These are phyloP conservation scores for Pegea sp. DNA, from an alignment of 23 tunicate genomes.

Conservation along the genomic window DNA sequence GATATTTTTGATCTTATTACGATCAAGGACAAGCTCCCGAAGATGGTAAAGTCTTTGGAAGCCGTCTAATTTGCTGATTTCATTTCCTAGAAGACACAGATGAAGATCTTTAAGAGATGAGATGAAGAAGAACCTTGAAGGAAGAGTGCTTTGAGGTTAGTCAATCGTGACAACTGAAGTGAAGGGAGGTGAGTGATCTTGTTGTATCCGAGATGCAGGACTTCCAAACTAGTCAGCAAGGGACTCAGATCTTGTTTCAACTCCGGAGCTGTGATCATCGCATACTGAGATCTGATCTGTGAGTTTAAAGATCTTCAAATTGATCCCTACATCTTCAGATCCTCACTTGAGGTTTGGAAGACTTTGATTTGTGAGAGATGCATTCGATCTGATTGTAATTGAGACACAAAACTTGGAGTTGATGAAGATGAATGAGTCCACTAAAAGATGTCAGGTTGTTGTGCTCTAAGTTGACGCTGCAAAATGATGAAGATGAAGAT, in stretches of 20 bases:
- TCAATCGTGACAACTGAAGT: slow-evolving; percentile 55
- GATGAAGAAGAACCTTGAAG: slow-evolving; percentile 89
- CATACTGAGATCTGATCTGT: slow-evolving; percentile 73
- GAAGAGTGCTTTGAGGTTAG: slow-evolving; percentile 68
- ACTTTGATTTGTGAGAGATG: slow-evolving; percentile 37
- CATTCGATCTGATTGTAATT: slow-evolving; percentile 87
- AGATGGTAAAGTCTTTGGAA: slow-evolving; percentile 73
- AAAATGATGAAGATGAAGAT: too few species aligned
- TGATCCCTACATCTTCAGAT: not conserved
- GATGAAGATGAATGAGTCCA: slow-evolving; percentile 54
- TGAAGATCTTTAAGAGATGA: not conserved
- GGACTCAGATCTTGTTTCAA: slow-evolving; percentile 41
- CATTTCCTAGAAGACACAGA: slow-evolving; percentile 41
- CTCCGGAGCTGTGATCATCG: slow-evolving; percentile 13
- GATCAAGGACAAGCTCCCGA: slow-evolving; percentile 75
- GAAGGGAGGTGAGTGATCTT: slow-evolving; percentile 54
- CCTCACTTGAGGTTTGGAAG: slow-evolving; percentile 29
- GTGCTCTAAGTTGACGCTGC: slow-evolving; percentile 78
- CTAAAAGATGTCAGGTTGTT: slow-evolving; percentile 83
- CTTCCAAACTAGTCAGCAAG: slow-evolving; percentile 82
- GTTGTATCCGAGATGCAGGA: slow-evolving; percentile 89
- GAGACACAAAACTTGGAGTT: slow-evolving; percentile 66
- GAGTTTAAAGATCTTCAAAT: not conserved
- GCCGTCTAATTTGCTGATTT: slow-evolving; percentile 84
- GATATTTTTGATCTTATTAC: slow-evolving; percentile 59